Evolutionary conservation across 1,140 invertebrate species (phyloP), one percentile per base, ranked within the genome.

Genomic region (Littorina saxatilis): DNA sequence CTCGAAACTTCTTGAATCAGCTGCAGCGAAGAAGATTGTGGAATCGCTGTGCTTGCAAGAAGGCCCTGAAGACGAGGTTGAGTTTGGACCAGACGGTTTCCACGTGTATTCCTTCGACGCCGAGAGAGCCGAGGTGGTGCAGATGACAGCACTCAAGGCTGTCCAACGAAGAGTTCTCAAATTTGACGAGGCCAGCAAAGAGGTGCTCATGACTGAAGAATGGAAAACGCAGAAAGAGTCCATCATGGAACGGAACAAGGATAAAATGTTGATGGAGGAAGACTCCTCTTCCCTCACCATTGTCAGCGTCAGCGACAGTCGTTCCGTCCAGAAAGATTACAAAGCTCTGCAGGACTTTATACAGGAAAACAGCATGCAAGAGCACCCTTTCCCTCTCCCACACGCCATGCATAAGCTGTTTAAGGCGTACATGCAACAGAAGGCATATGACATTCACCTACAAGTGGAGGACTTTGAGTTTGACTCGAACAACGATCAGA

Each of bases 161-260:
- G 76, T 78, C 13, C 58, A 78, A 29, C 37, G 29, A 23, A 61
- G 76, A 43, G 76, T 78, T 7, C 40, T 78, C 58, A 63, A 40
- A 15, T 78, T 63, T 43, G n/a, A 39, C 3, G 58, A 66, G 13
- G 37, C 15, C 52, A 78, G n/a, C 37, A 37, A 4, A 63, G 13
- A 63, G 20, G 55, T 39, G 20, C 11, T 20, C 13, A 35, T 20
- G 32, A 23, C 52, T 15, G 15, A 61, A 23, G 55, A 20, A 27
- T 78, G 76, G 76, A 9, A 15, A 27, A 27, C 40, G 2, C n/a
- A 63, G 37, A 78, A 78, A n/a, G 20, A 78, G n/a, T 43, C 76
- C 15, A 27, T 78, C 35, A 20, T 40, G 15, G 29, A 27, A 5
- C 11, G 11, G 13, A 78, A 78, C 29, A n/a, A 78, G 20, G 76